phyloP scores from a whole-genome alignment of 2,888 invertebrate species.

The Brachynemurus nebulosus region DNA sequence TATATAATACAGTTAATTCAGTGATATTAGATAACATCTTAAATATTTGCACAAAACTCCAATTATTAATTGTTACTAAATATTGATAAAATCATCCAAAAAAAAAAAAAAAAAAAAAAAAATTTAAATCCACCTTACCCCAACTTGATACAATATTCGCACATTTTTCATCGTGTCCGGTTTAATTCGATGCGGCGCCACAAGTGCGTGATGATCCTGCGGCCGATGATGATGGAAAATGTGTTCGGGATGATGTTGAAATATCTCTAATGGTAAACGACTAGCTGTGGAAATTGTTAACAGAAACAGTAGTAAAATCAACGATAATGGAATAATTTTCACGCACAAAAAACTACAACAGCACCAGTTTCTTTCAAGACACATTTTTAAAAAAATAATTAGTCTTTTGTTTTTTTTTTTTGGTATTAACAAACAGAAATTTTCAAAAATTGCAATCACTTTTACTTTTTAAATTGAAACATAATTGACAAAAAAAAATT shows the following conservation, averaged over 20 bases:
- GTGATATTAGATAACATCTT: too few species aligned
- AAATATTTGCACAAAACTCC: background rate
- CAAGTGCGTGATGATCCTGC: slow-evolving; percentile 34
- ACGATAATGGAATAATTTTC: too few species aligned
- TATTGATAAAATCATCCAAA: background rate
- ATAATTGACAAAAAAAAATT: too few species aligned
- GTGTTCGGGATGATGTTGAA: slow-evolving; percentile 26
- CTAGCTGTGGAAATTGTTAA: slow-evolving; percentile 11
- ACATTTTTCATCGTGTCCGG: slow-evolving; percentile 38
- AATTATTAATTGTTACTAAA: background rate
- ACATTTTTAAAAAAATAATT: too few species aligned
- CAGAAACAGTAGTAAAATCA: background rate
- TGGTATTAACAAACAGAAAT: too few species aligned
- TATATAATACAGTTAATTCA: too few species aligned
- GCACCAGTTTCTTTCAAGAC: too few species aligned
- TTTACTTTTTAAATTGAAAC: too few species aligned
- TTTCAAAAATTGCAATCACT: too few species aligned
- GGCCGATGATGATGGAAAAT: slow-evolving; percentile 32
- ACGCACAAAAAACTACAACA: background rate
- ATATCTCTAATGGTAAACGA: slow-evolving; percentile 40
- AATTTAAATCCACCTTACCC: slow-evolving; percentile 42
- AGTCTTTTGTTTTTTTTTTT: too few species aligned
- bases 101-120: background rate
- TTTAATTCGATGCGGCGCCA: slow-evolving; percentile 26
- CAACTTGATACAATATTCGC: slow-evolving; percentile 57